phyloP scores from a whole-genome alignment of 2,888 invertebrate species.

The Tenthredo livida region DNA sequence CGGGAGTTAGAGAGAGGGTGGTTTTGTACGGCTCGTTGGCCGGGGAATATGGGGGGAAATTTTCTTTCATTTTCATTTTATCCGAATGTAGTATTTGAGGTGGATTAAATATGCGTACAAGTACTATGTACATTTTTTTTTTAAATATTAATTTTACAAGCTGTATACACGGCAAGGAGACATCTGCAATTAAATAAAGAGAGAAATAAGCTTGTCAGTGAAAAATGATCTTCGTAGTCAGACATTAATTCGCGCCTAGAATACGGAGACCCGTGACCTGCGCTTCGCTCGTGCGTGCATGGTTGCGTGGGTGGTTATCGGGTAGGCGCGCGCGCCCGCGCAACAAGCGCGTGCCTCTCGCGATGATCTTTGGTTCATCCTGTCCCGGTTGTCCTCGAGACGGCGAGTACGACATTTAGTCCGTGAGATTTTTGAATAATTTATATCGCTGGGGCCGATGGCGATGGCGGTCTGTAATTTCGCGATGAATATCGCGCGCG shows the following conservation, averaged over 20 bases:
- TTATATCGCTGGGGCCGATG: neutral
- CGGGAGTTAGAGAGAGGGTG: constrained; percentile 59
- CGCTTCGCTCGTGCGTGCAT: constrained; percentile 8
- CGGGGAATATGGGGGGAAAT: neutral
- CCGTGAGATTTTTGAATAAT: constrained; percentile 7
- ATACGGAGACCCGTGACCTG: constrained; percentile 18
- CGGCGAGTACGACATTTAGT: constrained; percentile 10
- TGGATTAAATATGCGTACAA: neutral
- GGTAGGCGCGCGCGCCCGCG: constrained; percentile 35
- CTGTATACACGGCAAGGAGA: no score
- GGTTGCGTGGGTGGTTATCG: constrained; percentile 28
- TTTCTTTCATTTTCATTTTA: neutral
- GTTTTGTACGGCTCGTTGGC: constrained; percentile 38
- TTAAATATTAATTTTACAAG: no score
- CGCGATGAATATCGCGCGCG: neutral
- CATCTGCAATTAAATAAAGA: neutral
- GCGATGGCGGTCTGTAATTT: constrained; percentile 21
- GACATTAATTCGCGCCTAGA: constrained; percentile 26
- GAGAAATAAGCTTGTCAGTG: neutral
- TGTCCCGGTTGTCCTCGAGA: constrained; percentile 34
- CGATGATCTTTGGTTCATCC: constrained; percentile 44
- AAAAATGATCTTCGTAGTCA: constrained; percentile 9
- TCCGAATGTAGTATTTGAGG: neutral
- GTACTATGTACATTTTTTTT: constrained; percentile 49
- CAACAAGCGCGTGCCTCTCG: neutral